Evolutionary conservation across 2,888 invertebrate species (phyloP).

Genomic region (Agrochola litura): DNA sequence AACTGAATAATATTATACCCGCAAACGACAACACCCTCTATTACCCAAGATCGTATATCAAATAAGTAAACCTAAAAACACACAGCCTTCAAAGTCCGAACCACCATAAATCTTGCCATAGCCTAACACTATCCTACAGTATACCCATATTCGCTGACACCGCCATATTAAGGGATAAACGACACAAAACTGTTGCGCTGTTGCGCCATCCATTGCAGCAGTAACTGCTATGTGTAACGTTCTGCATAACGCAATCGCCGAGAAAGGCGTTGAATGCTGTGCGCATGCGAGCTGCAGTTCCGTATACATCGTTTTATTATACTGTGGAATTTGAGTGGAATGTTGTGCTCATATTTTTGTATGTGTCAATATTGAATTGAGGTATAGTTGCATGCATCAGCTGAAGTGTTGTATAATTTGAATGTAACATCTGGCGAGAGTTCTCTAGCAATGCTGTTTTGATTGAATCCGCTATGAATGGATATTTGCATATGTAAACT

Average conservation of each 20-base stretch:
- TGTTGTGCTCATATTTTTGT: conserved; percentile 25
- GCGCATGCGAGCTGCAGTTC: conserved; percentile 46
- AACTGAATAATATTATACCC: not conserved
- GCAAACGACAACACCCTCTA: not conserved
- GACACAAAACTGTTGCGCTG: conserved; percentile 50
- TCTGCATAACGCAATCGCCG: conserved; percentile 59
- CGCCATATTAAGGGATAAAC: conserved; percentile 66
- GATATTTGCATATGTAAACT: no score
- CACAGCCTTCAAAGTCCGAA: not conserved
- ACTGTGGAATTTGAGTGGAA: conserved; percentile 31
- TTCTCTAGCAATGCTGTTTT: not conserved
- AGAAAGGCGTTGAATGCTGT: conserved; percentile 58
- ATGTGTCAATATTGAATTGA: conserved; percentile 49
- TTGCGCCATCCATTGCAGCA: conserved; percentile 32
- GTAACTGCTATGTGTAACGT: conserved; percentile 52
- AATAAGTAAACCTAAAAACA: conserved; percentile 2
- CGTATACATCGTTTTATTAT: conserved; percentile 42
- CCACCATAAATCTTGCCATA: conserved; percentile 46
- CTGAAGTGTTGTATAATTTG: conserved; percentile 17
- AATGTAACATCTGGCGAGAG: not conserved
- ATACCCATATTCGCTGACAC: conserved; percentile 47
- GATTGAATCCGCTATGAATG: no score
- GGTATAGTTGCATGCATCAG: conserved; percentile 37
- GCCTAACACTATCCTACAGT: conserved; percentile 15
- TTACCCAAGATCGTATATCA: conserved; percentile 6